A percentile compares a stretch with the other conserved stretches of the same genome.
Evolutionary conservation across 2,888 invertebrate genomes (phyloP).

Genomic region (Limnephilus lunatus): DNA sequence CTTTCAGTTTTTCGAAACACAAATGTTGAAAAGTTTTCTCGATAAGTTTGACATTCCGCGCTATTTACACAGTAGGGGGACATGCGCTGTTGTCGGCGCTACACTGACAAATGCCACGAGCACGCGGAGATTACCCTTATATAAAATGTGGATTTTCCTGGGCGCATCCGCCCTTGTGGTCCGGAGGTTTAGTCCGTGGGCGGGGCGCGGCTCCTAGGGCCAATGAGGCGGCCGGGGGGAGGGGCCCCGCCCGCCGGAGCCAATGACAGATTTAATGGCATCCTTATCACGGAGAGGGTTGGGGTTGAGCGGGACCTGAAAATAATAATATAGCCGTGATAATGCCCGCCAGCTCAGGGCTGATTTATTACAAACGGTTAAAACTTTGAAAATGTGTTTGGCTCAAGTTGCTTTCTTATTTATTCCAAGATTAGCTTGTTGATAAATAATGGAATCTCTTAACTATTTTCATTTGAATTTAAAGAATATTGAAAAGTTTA

Average conservation of each 20-base stretch:
- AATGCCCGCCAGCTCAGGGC: slow-evolving; percentile 56
- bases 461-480: slow-evolving; percentile 12
- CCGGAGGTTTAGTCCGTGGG: slow-evolving; percentile 72
- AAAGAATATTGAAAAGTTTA: background rate
- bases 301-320: slow-evolving; percentile 67
- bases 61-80: slow-evolving; percentile 26
- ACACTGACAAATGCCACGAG: slow-evolving; percentile 68
- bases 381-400: slow-evolving; percentile 58
- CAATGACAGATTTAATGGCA: slow-evolving; percentile 70
- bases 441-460: slow-evolving; percentile 40
- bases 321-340: slow-evolving; percentile 61
- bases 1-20: background rate
- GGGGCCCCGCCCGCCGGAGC: slow-evolving; percentile 70
- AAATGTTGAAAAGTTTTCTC: slow-evolving; percentile 12
- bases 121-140: slow-evolving; percentile 76
- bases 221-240: slow-evolving; percentile 74
- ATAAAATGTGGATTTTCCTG: slow-evolving; percentile 76
- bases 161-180: slow-evolving; percentile 69
- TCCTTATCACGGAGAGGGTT: slow-evolving; percentile 66
- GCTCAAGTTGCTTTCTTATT: slow-evolving; percentile 55
- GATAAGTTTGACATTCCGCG: slow-evolving; percentile 27
- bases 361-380: slow-evolving; percentile 57
- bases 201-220: slow-evolving; percentile 68
- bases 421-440: slow-evolving; percentile 41
- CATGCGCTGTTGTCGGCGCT: slow-evolving; percentile 55